Conservation (phyloP, 2,888 invertebrate species). For the Ceriagrion tenellum region DNA sequence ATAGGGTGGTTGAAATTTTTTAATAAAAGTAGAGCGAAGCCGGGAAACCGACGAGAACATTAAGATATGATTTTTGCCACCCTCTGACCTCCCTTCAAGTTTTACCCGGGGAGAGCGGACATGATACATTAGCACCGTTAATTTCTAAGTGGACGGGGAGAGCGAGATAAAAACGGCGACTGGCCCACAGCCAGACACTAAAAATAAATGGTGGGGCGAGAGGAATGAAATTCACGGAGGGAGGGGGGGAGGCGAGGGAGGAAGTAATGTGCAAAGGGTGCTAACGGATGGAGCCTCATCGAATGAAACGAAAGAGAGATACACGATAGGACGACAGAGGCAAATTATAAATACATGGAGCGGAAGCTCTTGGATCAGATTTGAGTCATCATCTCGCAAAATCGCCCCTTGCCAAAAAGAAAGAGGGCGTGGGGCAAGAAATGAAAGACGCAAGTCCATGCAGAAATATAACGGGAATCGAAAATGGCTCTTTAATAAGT, state of each 20-base stretch:
- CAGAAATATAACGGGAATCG: background rate
- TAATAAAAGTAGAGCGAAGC: background rate
- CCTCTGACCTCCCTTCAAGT: background rate
- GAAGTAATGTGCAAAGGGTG: conserved; percentile 19
- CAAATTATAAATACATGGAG: background rate
- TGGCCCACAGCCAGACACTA: conserved; percentile 48
- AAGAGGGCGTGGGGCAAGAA: background rate
- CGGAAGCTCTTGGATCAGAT: background rate
- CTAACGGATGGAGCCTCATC: background rate
- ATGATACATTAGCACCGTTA: conserved; percentile 55
- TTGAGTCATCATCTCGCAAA: background rate
- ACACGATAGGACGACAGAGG: background rate
- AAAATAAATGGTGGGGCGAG: conserved; percentile 12
- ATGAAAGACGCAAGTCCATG: background rate
- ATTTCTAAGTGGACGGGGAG: conserved; percentile 35
- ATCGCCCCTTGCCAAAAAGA: background rate
- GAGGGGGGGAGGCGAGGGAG: conserved; percentile 18
- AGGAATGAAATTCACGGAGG: background rate
- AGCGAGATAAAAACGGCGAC: conserved; percentile 48
- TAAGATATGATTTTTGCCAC: conserved; percentile 12
- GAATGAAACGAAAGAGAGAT: conserved; percentile 50
- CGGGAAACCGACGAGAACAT: background rate
- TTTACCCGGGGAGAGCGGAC: background rate
- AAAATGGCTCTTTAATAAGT: background rate
- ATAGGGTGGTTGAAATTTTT: too few species aligned